phyloP scores from a whole-genome alignment of 1,140 invertebrate genomes.

The Procambarus clarkii region DNA sequence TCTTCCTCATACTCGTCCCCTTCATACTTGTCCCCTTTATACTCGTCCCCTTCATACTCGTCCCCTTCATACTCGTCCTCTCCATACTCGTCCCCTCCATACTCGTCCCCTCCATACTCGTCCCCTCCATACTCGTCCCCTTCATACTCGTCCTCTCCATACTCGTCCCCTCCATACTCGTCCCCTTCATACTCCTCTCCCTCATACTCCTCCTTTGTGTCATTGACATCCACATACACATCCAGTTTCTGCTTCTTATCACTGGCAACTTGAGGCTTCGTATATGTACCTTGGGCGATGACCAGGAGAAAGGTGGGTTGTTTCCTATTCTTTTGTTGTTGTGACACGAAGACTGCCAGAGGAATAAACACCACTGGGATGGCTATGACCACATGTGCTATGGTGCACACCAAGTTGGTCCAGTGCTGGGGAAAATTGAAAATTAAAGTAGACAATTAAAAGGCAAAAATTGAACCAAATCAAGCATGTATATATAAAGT shows the following conservation, averaged over 20 bases:
- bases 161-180: neutral
- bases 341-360: conserved; percentile 21
- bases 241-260: neutral
- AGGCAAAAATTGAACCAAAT: too few species aligned
- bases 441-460: too few species aligned
- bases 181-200: too few species aligned
- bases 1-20: neutral
- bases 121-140: too few species aligned
- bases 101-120: too few species aligned
- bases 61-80: too few species aligned
- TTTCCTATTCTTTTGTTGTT: neutral
- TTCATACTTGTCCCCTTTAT: neutral
- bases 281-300: too few species aligned
- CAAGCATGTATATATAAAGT: too few species aligned
- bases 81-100: neutral
- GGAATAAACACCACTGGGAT: conserved; percentile 34
- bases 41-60: too few species aligned
- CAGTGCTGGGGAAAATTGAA: conserved; percentile 11
- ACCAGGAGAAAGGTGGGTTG: neutral
- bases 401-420: conserved; percentile 30
- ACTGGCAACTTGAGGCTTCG: too few species aligned
- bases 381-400: conserved; percentile 29
- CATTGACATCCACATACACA: too few species aligned
- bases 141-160: too few species aligned
- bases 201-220: neutral